A percentile compares a stretch with the other conserved stretches of the same genome.
These are phyloP conservation scores for Diabrotica balteata DNA, from an alignment of 2,888 invertebrate genomes.

Conservation along the genomic window DNA sequence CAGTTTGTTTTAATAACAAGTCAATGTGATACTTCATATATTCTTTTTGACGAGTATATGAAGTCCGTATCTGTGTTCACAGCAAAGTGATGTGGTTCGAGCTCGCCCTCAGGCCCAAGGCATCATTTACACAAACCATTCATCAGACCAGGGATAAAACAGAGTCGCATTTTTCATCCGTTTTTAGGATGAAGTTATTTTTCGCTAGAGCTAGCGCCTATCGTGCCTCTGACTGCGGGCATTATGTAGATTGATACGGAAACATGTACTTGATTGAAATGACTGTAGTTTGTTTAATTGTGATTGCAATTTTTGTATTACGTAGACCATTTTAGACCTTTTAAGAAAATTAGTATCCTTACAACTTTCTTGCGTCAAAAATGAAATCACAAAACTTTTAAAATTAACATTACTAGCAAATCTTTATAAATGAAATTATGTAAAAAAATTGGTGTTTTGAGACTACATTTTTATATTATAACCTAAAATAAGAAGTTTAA, in stretches of 20 bases:
- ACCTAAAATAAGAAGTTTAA: too few relatives aligned
- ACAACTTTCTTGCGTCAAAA: not conserved
- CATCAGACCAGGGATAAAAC: constrained; percentile 49
- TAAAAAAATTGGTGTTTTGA: too few relatives aligned
- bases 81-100: constrained; percentile 30
- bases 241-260: constrained; percentile 45
- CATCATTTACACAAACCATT: constrained; percentile 51
- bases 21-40: too few relatives aligned
- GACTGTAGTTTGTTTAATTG: constrained; percentile 32
- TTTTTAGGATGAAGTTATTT: constrained; percentile 38
- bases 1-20: too few relatives aligned
- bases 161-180: constrained; percentile 47
- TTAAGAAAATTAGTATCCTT: constrained; percentile 14
- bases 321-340: not conserved
- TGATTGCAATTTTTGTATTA: constrained; percentile 24
- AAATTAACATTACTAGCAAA: too few relatives aligned
- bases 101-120: constrained; percentile 45
- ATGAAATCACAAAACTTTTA: too few relatives aligned
- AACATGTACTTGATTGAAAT: constrained; percentile 31
- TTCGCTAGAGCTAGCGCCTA: constrained; percentile 36
- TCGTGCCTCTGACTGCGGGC: constrained; percentile 34
- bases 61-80: constrained; percentile 8
- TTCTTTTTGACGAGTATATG: not conserved
- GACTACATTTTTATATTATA: too few relatives aligned
- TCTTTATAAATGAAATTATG: too few relatives aligned